phyloP scores from a whole-genome alignment of 1,140 invertebrate genomes.

The Tetranychus cinnabarinus region DNA sequence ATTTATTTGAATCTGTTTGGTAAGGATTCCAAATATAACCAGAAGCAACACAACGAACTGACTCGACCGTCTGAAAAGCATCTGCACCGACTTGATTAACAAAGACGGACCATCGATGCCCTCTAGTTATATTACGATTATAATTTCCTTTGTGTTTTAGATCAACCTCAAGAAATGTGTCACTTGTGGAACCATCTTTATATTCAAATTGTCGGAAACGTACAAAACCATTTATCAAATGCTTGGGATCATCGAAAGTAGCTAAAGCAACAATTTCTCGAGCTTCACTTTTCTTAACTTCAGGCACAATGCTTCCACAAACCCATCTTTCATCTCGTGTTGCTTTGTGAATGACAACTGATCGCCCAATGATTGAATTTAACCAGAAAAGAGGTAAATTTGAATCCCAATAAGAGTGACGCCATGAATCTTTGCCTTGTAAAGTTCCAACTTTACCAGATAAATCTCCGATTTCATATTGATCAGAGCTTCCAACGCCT shows the following conservation, averaged over 20 bases:
- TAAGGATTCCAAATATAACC: slow-evolving; percentile 84
- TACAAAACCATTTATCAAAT: slow-evolving; percentile 62
- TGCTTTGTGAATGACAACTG: slow-evolving; percentile 54
- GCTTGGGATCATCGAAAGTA: slow-evolving; percentile 59
- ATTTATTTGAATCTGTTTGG: slow-evolving; percentile 43
- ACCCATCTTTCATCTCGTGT: slow-evolving; percentile 34
- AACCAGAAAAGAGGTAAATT: slow-evolving; percentile 60
- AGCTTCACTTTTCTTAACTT: slow-evolving; percentile 47
- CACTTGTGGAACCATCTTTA: slow-evolving; percentile 56
- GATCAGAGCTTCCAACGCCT: slow-evolving; percentile 42
- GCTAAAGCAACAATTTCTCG: slow-evolving; percentile 60
- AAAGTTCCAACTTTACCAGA: slow-evolving; percentile 53
- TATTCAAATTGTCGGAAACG: slow-evolving; percentile 67
- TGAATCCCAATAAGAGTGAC: slow-evolving; percentile 47
- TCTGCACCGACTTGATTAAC: slow-evolving; percentile 82
- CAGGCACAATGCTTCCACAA: slow-evolving; percentile 57
- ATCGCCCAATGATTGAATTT: slow-evolving; percentile 55
- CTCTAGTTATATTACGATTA: slow-evolving; percentile 18
- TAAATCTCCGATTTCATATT: slow-evolving; percentile 68
- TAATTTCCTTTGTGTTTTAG: slow-evolving; percentile 22
- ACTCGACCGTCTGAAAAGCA: slow-evolving; percentile 49
- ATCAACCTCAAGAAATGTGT: slow-evolving; percentile 68
- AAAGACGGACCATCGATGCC: slow-evolving; percentile 77
- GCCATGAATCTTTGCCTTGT: slow-evolving; percentile 23
- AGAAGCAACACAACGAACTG: slow-evolving; percentile 58